Base-by-base conservation (phyloP, 2,888 invertebrate genomes). In the Diplolepis rosae region DNA sequence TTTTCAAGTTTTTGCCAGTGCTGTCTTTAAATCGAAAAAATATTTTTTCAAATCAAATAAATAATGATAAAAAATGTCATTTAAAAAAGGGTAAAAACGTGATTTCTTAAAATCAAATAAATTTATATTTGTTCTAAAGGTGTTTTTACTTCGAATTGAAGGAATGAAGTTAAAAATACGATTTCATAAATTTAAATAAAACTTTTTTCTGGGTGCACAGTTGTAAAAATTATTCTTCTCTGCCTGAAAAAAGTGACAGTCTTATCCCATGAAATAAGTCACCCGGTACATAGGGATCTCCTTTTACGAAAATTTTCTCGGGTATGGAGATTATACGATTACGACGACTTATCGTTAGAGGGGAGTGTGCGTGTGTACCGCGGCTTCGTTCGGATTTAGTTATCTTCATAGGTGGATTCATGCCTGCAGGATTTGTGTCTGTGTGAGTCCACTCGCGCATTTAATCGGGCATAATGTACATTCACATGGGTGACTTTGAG, bases 391-490 rank as follows among this genome's bases (percentile, higher is more conserved):
- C 72, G 73, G 76, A 78, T 78, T 78, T 75, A 67, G 50, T 67
- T 67, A 67, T 67, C 67, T 52, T 51, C 50, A 67, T 67, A 51
- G 27, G 52, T 67, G 18, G 48, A 66, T 66, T 50, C 66, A 50
- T 66, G 66, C 74, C 71, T 45, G 73, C 61, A 66, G 71, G 65
- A 65, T 54, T 51, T 66, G 56, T 69, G 56, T 66, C 50, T 51
- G 45, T 68, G 66, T 71, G 69, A 61, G 68, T 70, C 69, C 71
- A 71, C 66, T 70, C 65, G 71, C 68, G 70, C 70, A 73, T 42
- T 56, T 75, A 76, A 76, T 78, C 76, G 77, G 74, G 80, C 74
- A 74, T 80, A 74, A 78, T 78, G 75, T 79, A 76, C 81, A 76
- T 67, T 69, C 74, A 76, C 77, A 72, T 69, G 74, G 74, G 71